Evolutionary conservation across 2,888 invertebrate species (phyloP), one percentile per base, ranked within the genome.

Genomic region (Heliothis peltigera): DNA sequence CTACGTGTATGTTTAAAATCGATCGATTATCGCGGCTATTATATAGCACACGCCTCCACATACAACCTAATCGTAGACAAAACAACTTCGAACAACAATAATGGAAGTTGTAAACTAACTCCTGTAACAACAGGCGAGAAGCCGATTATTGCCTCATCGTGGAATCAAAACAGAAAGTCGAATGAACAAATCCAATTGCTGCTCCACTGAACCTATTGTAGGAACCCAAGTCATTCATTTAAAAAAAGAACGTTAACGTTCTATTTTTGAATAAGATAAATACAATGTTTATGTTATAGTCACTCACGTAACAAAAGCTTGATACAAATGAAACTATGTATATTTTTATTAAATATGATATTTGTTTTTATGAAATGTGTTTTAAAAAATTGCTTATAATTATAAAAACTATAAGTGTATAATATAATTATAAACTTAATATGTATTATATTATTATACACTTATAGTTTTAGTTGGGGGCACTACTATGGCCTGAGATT

Each of bases 181-280:
- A 61, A 65, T 60, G 47, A 52, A 72, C 46, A 60, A 58, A 70
- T 75, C 58, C 55, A 79, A 73, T 84, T 54, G 68, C 57, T 62
- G 73, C 62, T 75, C 55, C 63, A 81, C 61, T 76, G 75, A 79
- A 63, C 71, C 70, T 63, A 79, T 72, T 73, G 64, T 76, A 48
- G 59, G 70, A 70, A 76, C 75, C 77, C 68, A 67, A 75, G 63
- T 75, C 66, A 77, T 73, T 84, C 78, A 68, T 68, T 77, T 76
- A 79, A 77, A 32, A 32, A 32, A 80, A 77, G 65, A 68, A 64
- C 51, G 65, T 69, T 57, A 69, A 62, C 39, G 43, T 76, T 71
- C 67, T 75, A 70, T 81, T 81, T 78, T 62, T 64, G 64, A 73
- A 72, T 52, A 68, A 32, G 44, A 3, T 10, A 61, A 54, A 21